Evolutionary conservation across 2,113 vertebrate genomes (phyloP).

Genomic region (Xenopus borealis): DNA sequence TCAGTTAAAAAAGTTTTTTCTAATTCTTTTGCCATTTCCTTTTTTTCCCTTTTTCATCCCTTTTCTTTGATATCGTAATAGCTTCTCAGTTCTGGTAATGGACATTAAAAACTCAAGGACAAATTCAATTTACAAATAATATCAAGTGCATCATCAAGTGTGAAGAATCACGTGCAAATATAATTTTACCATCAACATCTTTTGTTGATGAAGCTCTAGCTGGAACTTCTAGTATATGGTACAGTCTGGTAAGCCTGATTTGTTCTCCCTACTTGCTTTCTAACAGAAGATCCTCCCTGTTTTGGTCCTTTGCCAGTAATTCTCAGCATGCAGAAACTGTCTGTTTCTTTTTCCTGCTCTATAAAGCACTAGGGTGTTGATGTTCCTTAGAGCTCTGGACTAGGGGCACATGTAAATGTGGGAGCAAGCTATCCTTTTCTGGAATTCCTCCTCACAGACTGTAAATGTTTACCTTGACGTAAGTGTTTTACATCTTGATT

Average conservation of each 20-base stretch:
- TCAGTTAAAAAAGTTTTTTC: too few relatives aligned
- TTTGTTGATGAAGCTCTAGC: background rate
- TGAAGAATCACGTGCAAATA: constrained; percentile 47
- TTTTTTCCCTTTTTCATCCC: too few relatives aligned
- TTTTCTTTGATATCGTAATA: constrained; percentile 24
- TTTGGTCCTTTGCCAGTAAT: constrained; percentile 9
- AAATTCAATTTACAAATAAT: constrained; percentile 44
- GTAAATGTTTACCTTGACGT: constrained; percentile 42
- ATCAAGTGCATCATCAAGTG: constrained; percentile 17
- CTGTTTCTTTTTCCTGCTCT: background rate
- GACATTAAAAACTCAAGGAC: constrained; percentile 42
- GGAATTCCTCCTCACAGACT: constrained; percentile 36
- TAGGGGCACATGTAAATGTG: constrained; percentile 42
- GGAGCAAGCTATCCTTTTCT: constrained; percentile 39
- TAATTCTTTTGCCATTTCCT: too few relatives aligned
- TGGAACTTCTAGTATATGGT: background rate
- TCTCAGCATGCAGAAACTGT: too few relatives aligned
- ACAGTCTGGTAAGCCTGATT: too few relatives aligned
- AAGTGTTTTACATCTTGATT: background rate
- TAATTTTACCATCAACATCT: background rate
- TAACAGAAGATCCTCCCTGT: constrained; percentile 22
- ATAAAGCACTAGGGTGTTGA: constrained; percentile 20
- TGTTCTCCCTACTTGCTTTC: too few relatives aligned
- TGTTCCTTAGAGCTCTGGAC: constrained; percentile 16
- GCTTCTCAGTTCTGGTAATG: constrained; percentile 46